phyloP scores from a whole-genome alignment of 2,888 invertebrate species.

The Baronia brevicornis region DNA sequence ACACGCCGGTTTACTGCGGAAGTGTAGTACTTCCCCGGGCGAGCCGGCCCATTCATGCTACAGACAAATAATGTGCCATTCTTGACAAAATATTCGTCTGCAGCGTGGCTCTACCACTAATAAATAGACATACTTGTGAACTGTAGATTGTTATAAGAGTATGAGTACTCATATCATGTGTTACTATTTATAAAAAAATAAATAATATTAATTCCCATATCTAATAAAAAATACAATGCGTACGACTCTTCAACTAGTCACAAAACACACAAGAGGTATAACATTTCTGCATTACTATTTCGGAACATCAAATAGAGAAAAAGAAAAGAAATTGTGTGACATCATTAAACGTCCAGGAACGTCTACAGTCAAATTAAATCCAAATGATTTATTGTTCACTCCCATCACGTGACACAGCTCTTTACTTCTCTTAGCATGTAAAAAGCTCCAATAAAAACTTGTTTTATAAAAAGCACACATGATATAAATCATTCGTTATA shows the following conservation, averaged over 20 bases:
- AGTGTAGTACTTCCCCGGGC: no score
- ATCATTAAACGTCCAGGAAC: constrained; percentile 41
- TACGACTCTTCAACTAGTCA: constrained; percentile 29
- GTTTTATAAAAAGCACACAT: constrained; percentile 12
- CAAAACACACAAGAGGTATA: constrained; percentile 34
- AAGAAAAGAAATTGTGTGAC: constrained; percentile 43
- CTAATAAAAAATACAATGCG: no score
- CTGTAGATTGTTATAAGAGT: no score
- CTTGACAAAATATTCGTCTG: no score
- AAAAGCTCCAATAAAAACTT: constrained; percentile 11
- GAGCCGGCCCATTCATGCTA: no score
- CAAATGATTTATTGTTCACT: constrained; percentile 45
- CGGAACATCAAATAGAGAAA: constrained; percentile 43
- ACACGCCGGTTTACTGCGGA: no score
- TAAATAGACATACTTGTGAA: no score
- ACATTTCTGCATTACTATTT: constrained; percentile 48
- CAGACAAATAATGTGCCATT: no score
- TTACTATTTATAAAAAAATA: no score
- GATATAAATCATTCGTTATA: constrained; percentile 11
- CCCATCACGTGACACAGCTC: constrained; percentile 11
- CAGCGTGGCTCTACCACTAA: no score
- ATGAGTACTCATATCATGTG: no score
- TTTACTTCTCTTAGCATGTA: constrained; percentile 11
- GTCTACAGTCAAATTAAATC: constrained; percentile 54
- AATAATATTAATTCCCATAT: no score